Conservation (phyloP, 1,140 invertebrate genomes). For the Papilio polyxenes region DNA sequence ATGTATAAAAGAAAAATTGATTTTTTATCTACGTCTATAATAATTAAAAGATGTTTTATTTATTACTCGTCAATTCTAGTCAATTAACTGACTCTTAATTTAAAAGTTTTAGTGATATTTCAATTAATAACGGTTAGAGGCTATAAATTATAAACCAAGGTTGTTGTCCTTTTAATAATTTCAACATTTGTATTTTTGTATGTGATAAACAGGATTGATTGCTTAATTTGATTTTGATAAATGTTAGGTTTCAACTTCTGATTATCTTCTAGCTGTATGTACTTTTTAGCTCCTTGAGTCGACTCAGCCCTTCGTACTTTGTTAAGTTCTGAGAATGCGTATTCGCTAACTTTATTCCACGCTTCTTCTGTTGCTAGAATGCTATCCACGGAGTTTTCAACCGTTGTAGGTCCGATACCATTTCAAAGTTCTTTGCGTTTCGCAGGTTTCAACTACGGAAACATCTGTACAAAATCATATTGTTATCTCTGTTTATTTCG, state of each 20-base stretch:
- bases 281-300: too few species aligned
- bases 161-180: slow-evolving; percentile 26
- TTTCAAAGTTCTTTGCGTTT: too few species aligned
- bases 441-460: too few species aligned
- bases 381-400: too few species aligned
- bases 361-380: too few species aligned
- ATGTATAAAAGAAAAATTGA: not conserved
- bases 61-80: slow-evolving; percentile 34
- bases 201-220: not conserved
- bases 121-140: not conserved
- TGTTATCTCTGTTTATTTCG: not conserved
- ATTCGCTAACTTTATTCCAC: too few species aligned
- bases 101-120: not conserved
- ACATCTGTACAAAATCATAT: too few species aligned
- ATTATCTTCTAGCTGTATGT: too few species aligned
- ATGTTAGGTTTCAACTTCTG: too few species aligned
- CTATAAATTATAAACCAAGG: not conserved
- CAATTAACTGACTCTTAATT: not conserved
- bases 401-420: too few species aligned
- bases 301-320: too few species aligned
- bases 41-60: slow-evolving; percentile 7
- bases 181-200: not conserved
- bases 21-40: not conserved
- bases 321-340: too few species aligned
- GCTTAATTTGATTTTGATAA: not conserved